Evolutionary conservation across 2,888 invertebrate genomes (phyloP).

Genomic region (Chrysina gloriosa): DNA sequence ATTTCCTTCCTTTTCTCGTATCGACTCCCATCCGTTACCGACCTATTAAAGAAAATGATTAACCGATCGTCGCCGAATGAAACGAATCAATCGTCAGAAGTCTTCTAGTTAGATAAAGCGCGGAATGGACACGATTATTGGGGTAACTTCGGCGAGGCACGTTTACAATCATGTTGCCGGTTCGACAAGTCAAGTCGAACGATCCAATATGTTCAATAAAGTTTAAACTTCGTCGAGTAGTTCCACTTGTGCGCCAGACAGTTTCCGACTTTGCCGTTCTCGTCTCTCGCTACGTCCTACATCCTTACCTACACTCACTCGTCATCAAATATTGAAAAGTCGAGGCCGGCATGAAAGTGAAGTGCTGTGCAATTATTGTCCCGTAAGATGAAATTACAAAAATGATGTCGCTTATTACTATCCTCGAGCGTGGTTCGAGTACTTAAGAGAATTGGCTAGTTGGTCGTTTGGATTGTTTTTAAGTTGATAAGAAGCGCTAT

Average conservation of each 20-base stretch:
- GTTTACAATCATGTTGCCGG: conserved; percentile 34
- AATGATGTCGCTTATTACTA: conserved; percentile 10
- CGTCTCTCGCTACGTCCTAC: background rate
- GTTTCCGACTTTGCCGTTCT: conserved; percentile 30
- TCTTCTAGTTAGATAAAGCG: conserved; percentile 9
- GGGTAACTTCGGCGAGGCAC: conserved; percentile 37
- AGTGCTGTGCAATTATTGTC: conserved; percentile 26
- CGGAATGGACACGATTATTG: conserved; percentile 34
- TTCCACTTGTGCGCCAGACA: conserved; percentile 41
- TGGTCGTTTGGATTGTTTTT: too few relatives aligned
- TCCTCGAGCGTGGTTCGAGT: background rate
- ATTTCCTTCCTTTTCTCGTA: too few relatives aligned
- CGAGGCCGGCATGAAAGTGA: conserved; percentile 9
- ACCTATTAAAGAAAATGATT: too few relatives aligned
- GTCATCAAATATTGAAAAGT: conserved; percentile 32
- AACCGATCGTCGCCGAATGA: background rate
- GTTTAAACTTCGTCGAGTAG: conserved; percentile 46
- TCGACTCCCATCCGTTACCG: too few relatives aligned
- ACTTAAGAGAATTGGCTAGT: too few relatives aligned
- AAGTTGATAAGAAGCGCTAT: too few relatives aligned
- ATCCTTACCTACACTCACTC: background rate
- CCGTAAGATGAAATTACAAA: conserved; percentile 26
- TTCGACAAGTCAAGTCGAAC: conserved; percentile 46
- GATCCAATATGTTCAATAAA: conserved; percentile 51
- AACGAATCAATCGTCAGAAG: conserved; percentile 12